A percentile compares a stretch with the other conserved stretches of the same genome.
These are phyloP conservation scores for Paradisaea rubra DNA, from an alignment of 2,113 vertebrate species.

Conservation along the genomic window DNA sequence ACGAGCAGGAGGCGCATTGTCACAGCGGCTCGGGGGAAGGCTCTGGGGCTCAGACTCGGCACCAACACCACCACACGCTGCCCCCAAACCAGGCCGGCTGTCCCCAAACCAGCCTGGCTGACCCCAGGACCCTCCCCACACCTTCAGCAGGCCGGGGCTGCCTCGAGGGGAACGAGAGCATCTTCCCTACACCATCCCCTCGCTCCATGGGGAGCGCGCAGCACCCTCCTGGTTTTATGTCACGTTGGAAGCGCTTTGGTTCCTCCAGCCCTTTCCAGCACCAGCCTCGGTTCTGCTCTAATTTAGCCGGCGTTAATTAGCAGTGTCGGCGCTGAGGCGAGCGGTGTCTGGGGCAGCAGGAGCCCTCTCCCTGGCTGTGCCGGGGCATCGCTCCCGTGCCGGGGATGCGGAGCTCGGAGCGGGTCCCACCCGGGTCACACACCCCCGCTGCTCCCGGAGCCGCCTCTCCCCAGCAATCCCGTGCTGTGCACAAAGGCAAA, in stretches of 20 bases:
- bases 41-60: accelerated
- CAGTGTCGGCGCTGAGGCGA: neutral
- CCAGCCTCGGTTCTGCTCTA: neutral
- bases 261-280: accelerated
- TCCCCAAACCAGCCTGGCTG: neutral
- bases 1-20: neutral
- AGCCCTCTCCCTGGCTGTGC: neutral
- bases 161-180: accelerated
- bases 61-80: accelerated
- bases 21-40: neutral
- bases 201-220: accelerated
- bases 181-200: accelerated
- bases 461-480: neutral
- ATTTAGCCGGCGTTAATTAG: neutral
- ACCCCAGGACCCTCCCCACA: neutral
- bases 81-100: neutral
- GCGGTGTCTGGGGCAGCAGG: neutral
- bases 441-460: neutral
- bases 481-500: neutral
- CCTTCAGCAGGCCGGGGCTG: neutral
- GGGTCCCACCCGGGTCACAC: neutral
- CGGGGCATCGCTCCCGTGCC: neutral
- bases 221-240: accelerated
- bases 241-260: accelerated
- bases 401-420: neutral